Percentiles rank a stretch among this genome's conserved stretches.
These are phyloP conservation scores for Tragelaphus imberbis DNA, from an alignment of 2,113 vertebrate species.

Conservation along the genomic window DNA sequence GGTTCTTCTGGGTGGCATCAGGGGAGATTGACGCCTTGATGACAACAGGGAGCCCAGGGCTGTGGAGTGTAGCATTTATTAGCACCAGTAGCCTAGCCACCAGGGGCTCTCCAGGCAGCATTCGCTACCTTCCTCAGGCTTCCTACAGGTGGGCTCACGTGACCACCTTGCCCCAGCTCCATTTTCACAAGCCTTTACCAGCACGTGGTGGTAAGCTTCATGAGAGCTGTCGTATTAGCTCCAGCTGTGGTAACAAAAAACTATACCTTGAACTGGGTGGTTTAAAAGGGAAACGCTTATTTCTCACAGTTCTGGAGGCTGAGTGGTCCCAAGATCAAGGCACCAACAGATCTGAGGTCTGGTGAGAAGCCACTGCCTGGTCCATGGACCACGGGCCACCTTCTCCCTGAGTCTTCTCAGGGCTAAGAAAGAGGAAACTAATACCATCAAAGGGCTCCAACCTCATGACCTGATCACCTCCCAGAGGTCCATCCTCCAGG, in stretches of 20 bases:
- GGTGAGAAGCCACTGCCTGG: not conserved
- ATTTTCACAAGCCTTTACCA: not conserved
- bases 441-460: not conserved
- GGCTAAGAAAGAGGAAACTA: not conserved
- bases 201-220: not conserved
- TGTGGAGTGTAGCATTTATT: not conserved
- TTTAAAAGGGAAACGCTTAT: not conserved
- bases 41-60: too few relatives aligned
- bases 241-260: not conserved
- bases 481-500: not conserved
- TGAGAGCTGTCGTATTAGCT: not conserved
- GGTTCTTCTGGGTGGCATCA: not conserved
- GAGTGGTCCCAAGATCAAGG: not conserved
- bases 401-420: not conserved
- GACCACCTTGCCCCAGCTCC: accelerated
- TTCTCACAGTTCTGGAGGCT: not conserved
- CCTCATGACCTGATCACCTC: not conserved
- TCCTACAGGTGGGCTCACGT: not conserved
- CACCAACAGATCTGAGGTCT: not conserved
- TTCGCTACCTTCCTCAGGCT: not conserved
- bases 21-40: not conserved
- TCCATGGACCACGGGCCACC: not conserved
- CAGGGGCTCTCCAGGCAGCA: not conserved
- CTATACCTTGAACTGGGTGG: not conserved
- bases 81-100: not conserved